Base-by-base conservation (phyloP, 64 coral and sea anemone species). In the Actinia equina region DNA sequence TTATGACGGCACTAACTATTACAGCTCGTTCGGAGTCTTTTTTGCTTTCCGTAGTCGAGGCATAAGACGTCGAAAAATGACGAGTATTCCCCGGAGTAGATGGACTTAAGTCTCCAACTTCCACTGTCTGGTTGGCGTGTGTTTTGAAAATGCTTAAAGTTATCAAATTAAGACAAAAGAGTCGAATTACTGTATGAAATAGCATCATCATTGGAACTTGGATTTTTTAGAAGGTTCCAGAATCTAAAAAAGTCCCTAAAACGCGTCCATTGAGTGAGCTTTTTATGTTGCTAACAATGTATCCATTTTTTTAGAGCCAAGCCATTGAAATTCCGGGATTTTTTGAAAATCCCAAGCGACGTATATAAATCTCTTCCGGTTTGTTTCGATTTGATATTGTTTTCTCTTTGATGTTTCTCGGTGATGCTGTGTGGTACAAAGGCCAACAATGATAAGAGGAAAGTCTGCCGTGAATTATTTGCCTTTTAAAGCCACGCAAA, bases 1-100 rank as follows among this genome's bases (percentile, higher is more conserved):
- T 52, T 44, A 81, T 81, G 17, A 81, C 78, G 19, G 78, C 78
- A 81, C 78, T 81, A 5, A 81, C 78, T 12, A 81, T 81, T 10
- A 20, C 49, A 22, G 78, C 78, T 81, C 49, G 8, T 10, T 81
- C 43, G 20, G 78, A 81, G 22, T 81, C 19, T 25, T 30, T 74
- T 74, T 74, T 12, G 3, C 22, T 41, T 74, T 74, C 69, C 13
- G n/a, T 74, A n/a, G 69, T 5, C 13, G 4, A 74, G 6, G 69
- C 37, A 7, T 5, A 14, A 74, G 69, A 27, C 11, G 69, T 1
- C 2, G 26, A 74, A 30, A 14, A 27, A 42, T 2, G 0, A 1
- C 7, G 12, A 74, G 25, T 25, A 74, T 12, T 12, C 20, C 23
- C 25, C 25, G 69, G 2, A 27, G 26, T 41, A 15, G 25, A 69